Conservation (phyloP, 2,797 vertebrate genomes). For the Myotis daubentonii region DNA sequence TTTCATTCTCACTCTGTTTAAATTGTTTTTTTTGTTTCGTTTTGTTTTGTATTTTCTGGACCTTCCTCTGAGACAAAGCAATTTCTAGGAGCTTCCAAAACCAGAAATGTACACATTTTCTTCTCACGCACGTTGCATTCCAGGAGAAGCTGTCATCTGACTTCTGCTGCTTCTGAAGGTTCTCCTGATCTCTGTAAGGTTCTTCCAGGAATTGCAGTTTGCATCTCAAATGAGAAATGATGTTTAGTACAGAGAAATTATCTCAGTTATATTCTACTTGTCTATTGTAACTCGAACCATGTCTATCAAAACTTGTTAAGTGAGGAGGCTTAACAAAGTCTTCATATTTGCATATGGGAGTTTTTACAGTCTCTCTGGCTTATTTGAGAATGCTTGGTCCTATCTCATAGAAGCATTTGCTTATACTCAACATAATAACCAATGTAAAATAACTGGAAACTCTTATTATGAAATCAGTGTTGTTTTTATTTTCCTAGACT, state of each 20-base stretch:
- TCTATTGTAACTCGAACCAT: not conserved
- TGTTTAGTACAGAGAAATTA: conserved; percentile 14
- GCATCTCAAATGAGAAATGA: conserved; percentile 40
- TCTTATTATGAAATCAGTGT: not conserved
- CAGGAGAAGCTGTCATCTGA: not conserved
- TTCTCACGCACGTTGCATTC: not conserved
- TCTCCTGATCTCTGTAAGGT: not conserved
- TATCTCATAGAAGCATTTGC: not conserved
- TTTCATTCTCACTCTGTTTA: not conserved
- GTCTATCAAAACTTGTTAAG: not conserved
- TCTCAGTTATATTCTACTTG: conserved; percentile 15
- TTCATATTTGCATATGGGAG: not conserved
- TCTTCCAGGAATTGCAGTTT: not conserved
- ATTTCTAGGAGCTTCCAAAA: not conserved
- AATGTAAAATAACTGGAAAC: not conserved
- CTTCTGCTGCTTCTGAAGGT: conserved; percentile 19
- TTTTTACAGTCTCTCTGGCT: not conserved
- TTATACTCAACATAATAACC: not conserved
- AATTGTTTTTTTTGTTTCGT: not conserved
- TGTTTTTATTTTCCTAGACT: conserved; percentile 28
- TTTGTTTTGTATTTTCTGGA: conserved; percentile 10
- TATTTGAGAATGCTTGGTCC: not conserved
- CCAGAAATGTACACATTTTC: not conserved
- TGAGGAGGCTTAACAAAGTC: not conserved
- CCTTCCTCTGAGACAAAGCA: not conserved